Conservation (phyloP, 2,888 invertebrate genomes). For the Caenorhabditis sp. region DNA sequence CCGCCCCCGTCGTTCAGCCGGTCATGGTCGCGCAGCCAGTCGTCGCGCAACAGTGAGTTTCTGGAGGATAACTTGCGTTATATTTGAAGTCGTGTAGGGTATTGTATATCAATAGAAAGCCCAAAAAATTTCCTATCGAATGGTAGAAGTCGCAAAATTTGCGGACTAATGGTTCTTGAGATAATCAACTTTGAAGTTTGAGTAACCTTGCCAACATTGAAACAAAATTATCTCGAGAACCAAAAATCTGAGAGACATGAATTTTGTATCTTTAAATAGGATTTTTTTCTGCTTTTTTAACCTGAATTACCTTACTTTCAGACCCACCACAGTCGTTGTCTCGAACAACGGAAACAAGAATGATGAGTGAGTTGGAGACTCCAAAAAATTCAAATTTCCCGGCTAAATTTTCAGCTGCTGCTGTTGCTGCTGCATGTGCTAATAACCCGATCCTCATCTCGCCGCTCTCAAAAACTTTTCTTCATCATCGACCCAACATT, state of each 20-base stretch:
- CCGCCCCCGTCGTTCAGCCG: constrained; percentile 11
- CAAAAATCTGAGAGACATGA: too few relatives aligned
- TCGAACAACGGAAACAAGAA: background rate
- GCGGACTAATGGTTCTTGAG: too few relatives aligned
- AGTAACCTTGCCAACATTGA: too few relatives aligned
- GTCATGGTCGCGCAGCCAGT: constrained; percentile 23
- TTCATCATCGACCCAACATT: constrained; percentile 16
- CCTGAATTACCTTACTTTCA: constrained; percentile 1
- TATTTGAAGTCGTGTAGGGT: too few relatives aligned
- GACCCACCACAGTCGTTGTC: constrained; percentile 5
- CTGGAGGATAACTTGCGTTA: too few relatives aligned
- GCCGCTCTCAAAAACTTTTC: background rate
- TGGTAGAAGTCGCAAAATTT: too few relatives aligned
- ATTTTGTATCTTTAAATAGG: too few relatives aligned
- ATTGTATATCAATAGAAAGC: too few relatives aligned
- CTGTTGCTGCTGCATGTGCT: constrained; percentile 17
- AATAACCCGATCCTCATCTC: background rate
- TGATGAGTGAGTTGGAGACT: background rate
- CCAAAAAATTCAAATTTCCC: background rate
- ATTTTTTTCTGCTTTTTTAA: too few relatives aligned
- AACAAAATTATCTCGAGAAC: too few relatives aligned
- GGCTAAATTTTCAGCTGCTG: background rate
- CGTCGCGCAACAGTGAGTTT: constrained; percentile 5
- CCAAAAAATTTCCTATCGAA: too few relatives aligned
- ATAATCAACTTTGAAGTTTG: too few relatives aligned